Evolutionary conservation across 2,113 vertebrate genomes (phyloP), one percentile per base, ranked within the genome.

Genomic region (Coptodon bakossiorum): DNA sequence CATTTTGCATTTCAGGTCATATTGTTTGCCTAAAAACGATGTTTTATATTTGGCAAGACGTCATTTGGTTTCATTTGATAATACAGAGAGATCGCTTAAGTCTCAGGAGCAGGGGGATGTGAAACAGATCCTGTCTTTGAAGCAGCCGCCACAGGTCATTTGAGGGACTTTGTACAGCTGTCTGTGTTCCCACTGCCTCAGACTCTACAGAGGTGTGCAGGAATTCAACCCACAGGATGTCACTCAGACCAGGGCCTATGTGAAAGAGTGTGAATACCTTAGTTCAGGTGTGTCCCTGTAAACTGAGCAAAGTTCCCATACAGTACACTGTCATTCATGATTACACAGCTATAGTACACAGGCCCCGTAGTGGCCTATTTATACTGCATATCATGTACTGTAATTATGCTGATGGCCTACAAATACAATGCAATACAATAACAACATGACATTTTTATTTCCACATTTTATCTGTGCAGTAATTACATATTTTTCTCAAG

Each of bases 141-240:
- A 91, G 94, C 57, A 61, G 38, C 61, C 13, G 68, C 82, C 36
- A 31, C 54, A 76, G 81, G 80, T 84, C 73, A 34, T 91, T 85
- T 87, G 73, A 63, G 86, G 59, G 87, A 90, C 85, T 91, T 88
- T 94, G 94, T 87, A 85, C 93, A 93, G 93, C 90, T 92, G 94
- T 90, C 88, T 71, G 86, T 76, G 66, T 91, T 94, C 90, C 88
- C 91, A 93, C 89, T 81, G 76, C 14, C 83, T 53, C 84, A 89
- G 82, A 84, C 90, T 86, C 85, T 50, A 87, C 87, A 85, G 89
- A 93, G 89, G 88, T 84, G 88, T 83, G 27, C 2, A 82, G 90
- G 90, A 93, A 93, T 92, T 84, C 88, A 90, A 38, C 86, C 90
- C 86, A 61, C 45, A 89, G 34, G 53, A 63, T 86, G 83, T 86